Percentiles rank a stretch among this genome's conserved stretches.
Conservation (phyloP, 2,797 vertebrate genomes). For the Oceanodroma leucorhoa region DNA sequence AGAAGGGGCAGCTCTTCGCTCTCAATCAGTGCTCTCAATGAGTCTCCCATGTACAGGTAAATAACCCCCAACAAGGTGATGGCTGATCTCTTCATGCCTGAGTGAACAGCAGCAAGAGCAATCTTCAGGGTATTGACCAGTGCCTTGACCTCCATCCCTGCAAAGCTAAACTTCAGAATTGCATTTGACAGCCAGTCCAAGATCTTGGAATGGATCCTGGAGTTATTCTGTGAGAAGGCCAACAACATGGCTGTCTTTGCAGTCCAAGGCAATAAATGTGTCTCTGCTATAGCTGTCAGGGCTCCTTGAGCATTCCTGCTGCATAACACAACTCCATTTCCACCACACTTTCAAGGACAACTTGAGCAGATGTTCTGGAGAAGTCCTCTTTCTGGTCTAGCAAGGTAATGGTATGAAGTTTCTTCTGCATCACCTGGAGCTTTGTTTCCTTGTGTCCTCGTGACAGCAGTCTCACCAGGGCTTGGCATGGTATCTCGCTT, state of each 20-base stretch:
- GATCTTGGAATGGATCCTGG: conserved; percentile 89
- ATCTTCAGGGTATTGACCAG: conserved; percentile 90
- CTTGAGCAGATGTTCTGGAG: conserved; percentile 78
- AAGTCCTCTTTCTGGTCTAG: conserved; percentile 82
- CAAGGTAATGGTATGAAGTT: conserved; percentile 80
- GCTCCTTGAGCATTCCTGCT: conserved; percentile 80
- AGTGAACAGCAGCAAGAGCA: conserved; percentile 86
- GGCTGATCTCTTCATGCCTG: conserved; percentile 85
- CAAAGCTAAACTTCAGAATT: conserved; percentile 92
- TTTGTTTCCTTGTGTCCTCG: conserved; percentile 86
- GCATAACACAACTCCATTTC: conserved; percentile 85
- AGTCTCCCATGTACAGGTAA: conserved; percentile 87
- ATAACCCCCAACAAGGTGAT: conserved; percentile 88
- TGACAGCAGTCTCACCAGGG: conserved; percentile 82
- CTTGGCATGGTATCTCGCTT: conserved; percentile 81
- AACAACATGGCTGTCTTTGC: conserved; percentile 83
- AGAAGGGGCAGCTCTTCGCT: conserved; percentile 89
- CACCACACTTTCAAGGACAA: conserved; percentile 81
- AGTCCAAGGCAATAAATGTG: conserved; percentile 83
- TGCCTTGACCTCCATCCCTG: conserved; percentile 87
- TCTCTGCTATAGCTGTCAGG: conserved; percentile 81
- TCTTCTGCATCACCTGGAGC: conserved; percentile 87
- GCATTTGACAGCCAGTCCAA: conserved; percentile 89
- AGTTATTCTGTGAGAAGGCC: conserved; percentile 85
- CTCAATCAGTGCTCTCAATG: conserved; percentile 88